phyloP scores from a whole-genome alignment of 2,113 vertebrate genomes.

The Toxostoma redivivum region DNA sequence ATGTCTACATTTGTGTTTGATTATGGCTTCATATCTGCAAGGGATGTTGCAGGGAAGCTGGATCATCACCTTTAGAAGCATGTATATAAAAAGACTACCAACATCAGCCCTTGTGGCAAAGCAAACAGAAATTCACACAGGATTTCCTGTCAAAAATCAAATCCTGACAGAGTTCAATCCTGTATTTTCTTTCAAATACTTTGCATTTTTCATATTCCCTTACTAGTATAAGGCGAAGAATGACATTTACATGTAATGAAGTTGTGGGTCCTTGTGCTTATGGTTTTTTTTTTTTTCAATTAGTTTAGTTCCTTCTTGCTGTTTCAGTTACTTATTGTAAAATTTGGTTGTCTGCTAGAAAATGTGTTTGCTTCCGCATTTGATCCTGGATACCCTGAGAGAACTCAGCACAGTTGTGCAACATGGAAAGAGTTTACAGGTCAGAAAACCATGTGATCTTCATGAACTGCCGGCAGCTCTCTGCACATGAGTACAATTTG shows the following conservation, averaged over 20 bases:
- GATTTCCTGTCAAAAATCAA: not conserved
- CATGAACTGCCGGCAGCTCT: not conserved
- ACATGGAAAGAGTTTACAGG: not conserved
- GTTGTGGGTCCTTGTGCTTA: not conserved
- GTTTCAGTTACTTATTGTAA: not conserved
- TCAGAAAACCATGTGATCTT: not conserved
- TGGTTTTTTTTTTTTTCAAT: not conserved
- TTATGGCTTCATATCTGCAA: not conserved
- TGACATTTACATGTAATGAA: not conserved
- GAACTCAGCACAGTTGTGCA: not conserved
- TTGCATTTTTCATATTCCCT: not conserved
- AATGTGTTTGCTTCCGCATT: not conserved
- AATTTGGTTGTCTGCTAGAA: not conserved
- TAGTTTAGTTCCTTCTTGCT: not conserved
- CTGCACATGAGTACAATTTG: rapidly evolving
- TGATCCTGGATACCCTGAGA: not conserved
- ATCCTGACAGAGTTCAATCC: not conserved
- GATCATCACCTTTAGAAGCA: not conserved
- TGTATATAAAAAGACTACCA: not conserved
- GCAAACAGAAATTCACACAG: not conserved
- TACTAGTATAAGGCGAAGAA: not conserved
- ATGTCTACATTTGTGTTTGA: not conserved
- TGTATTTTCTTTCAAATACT: not conserved
- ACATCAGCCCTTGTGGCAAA: not conserved
- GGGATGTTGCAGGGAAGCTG: not conserved